These are phyloP conservation scores for Teleiodes luculella DNA, from an alignment of 2,888 invertebrate genomes.

Conservation along the genomic window DNA sequence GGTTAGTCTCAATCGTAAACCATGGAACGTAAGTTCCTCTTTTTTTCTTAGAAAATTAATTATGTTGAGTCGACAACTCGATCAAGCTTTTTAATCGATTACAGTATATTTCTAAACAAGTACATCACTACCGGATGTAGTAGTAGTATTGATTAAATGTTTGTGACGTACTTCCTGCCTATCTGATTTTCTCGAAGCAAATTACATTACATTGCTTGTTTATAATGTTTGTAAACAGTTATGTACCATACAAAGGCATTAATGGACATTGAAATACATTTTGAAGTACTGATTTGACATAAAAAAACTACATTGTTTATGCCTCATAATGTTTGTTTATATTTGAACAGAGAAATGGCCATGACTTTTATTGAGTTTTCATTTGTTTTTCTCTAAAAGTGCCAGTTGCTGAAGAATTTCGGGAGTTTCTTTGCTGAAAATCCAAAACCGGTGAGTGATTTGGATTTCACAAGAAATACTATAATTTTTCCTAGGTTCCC, in stretches of 20 bases:
- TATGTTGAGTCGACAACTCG: too few species aligned
- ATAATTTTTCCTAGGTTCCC: constrained; percentile 22
- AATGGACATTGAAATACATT: background rate
- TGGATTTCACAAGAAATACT: constrained; percentile 24
- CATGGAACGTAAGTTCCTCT: too few species aligned
- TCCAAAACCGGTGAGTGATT: constrained; percentile 38
- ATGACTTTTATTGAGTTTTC: constrained; percentile 42
- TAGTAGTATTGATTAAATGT: background rate
- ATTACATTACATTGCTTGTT: background rate
- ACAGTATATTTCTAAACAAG: background rate
- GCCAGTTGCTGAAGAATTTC: constrained; percentile 51
- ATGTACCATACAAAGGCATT: background rate
- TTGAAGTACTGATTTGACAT: constrained; percentile 12
- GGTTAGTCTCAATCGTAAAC: too few species aligned
- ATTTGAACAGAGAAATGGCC: constrained; percentile 34
- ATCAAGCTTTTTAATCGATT: too few species aligned
- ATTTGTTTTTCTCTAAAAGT: constrained; percentile 57
- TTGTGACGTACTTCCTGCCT: background rate
- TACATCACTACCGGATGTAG: background rate
- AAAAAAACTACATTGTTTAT: constrained; percentile 24
- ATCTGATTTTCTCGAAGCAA: background rate
- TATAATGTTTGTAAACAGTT: background rate
- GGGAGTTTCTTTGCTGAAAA: constrained; percentile 33
- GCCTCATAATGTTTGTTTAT: constrained; percentile 41
- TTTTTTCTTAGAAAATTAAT: too few species aligned